Evolutionary conservation across 2,888 invertebrate genomes (phyloP), one percentile per base, ranked within the genome.

Genomic region (Xestoiulus laeticollis): DNA sequence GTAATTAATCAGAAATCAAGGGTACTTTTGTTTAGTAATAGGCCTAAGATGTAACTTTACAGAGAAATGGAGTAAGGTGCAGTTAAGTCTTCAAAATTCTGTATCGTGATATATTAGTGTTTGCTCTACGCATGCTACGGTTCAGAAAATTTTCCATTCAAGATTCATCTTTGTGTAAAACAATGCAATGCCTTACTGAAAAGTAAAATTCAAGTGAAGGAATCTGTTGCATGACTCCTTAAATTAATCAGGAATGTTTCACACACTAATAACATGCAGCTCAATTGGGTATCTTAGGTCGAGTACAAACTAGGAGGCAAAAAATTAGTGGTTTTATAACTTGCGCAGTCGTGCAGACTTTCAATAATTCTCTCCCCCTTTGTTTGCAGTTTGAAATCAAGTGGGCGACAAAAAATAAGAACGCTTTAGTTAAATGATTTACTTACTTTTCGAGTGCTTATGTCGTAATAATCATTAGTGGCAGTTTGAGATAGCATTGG

Each of bases 391-490:
- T 59, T 22, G 12, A 2, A 68, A 68, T 68, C 26, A 26, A 6
- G 68, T 68, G 22, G 68, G 26, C 22, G 26, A 26, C 6, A 68
- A 68, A 26, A 8, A 26, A 68, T 12, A 8, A 68, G 68, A n/a
- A 83, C 26, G 4, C 1, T 16, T n/a, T 5, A 8, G 22, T 2
- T n/a, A 82, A 84, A 53, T 48, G 19, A 85, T 22, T 48, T 6
- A 44, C 53, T 86, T 86, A 86, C 86, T 53, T 86, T 86, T 5
- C 48, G 86, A 8, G 86, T 86, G 48, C 86, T 86, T 26, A 44
- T 44, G 32, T 44, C 86, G 26, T 86, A 86, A 30, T 86, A 86
- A 12, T 86, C 86, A 12, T 38, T 44, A 86, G 12, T 86, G 53
- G 38, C 86, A 32, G 30, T n/a, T 26, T 53, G 86, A 2, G 43